Percentiles rank a stretch among this genome's conserved stretches.
Evolutionary conservation across 2,888 invertebrate species (phyloP).

Genomic region (Julus scanicus): DNA sequence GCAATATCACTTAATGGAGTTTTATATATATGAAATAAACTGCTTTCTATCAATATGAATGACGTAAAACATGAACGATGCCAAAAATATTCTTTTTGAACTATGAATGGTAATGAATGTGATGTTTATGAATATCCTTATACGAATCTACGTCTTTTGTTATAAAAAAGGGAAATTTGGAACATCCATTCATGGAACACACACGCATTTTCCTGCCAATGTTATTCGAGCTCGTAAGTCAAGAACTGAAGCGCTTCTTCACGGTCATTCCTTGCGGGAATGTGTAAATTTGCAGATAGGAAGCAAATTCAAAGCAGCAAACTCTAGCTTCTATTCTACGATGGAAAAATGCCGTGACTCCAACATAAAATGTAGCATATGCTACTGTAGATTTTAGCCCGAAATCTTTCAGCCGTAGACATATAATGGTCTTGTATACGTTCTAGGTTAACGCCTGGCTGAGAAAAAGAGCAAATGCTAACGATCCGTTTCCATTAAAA

Average conservation of each 20-base stretch:
- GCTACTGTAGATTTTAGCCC: not conserved
- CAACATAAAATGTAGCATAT: slow-evolving; percentile 1
- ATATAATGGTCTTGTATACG: not conserved
- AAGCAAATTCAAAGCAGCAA: not conserved
- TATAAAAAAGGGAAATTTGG: not conserved
- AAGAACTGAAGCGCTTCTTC: too few relatives aligned
- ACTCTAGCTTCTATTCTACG: not conserved
- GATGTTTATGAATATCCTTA: too few relatives aligned
- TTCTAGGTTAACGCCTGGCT: slow-evolving; percentile 26
- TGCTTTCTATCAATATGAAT: too few relatives aligned
- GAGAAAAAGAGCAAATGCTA: slow-evolving; percentile 20
- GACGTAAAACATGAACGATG: too few relatives aligned
- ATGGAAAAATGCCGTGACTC: not conserved
- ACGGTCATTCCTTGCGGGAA: too few relatives aligned
- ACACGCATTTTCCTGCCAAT: too few relatives aligned
- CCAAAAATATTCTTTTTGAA: too few relatives aligned
- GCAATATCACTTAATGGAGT: too few relatives aligned
- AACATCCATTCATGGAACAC: not conserved
- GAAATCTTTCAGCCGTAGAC: not conserved
- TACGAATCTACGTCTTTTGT: too few relatives aligned
- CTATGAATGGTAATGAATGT: too few relatives aligned
- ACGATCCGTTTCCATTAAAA: slow-evolving; percentile 33
- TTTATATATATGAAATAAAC: too few relatives aligned
- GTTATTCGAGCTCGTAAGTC: too few relatives aligned
- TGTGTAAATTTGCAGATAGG: not conserved